A percentile compares a stretch with the other conserved stretches of the same genome.
These are phyloP conservation scores for Lissocephala sabroskyi DNA, from an alignment of 2,888 invertebrate genomes.

Conservation along the genomic window DNA sequence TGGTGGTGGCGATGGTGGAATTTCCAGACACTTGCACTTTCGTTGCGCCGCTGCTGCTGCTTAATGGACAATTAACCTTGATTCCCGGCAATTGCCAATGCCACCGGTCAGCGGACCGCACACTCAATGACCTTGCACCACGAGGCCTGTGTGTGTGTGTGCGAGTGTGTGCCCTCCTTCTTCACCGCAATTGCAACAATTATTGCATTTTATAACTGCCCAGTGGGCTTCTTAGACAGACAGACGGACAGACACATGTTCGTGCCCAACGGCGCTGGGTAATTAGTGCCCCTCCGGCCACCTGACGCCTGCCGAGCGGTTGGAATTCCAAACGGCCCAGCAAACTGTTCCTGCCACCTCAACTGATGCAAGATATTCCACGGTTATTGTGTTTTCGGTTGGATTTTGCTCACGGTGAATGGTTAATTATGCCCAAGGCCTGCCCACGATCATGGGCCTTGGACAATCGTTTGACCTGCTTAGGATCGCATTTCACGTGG, in stretches of 20 bases:
- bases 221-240: slow-evolving; percentile 27
- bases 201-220: slow-evolving; percentile 47
- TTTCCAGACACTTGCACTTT: slow-evolving; percentile 64
- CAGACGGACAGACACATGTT: slow-evolving; percentile 9
- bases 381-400: too few species aligned
- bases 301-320: slow-evolving; percentile 20
- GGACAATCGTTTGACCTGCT: too few species aligned
- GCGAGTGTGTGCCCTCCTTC: too few species aligned
- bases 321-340: slow-evolving; percentile 13
- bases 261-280: slow-evolving; percentile 6
- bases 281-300: slow-evolving; percentile 32
- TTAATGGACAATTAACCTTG: slow-evolving; percentile 66
- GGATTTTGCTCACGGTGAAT: too few species aligned
- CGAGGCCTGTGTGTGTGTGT: slow-evolving; percentile 23
- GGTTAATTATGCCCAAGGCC: too few species aligned
- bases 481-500: too few species aligned
- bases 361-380: too few species aligned
- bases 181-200: slow-evolving; percentile 39
- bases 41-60: slow-evolving; percentile 41
- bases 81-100: slow-evolving; percentile 21
- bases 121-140: slow-evolving; percentile 38
- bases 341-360: too few species aligned
- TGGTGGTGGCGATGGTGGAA: slow-evolving; percentile 34
- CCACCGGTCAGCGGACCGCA: slow-evolving; percentile 20
- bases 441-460: too few species aligned